These are phyloP conservation scores for Yponomeuta malinellus DNA, from an alignment of 2,888 invertebrate genomes.

Conservation along the genomic window DNA sequence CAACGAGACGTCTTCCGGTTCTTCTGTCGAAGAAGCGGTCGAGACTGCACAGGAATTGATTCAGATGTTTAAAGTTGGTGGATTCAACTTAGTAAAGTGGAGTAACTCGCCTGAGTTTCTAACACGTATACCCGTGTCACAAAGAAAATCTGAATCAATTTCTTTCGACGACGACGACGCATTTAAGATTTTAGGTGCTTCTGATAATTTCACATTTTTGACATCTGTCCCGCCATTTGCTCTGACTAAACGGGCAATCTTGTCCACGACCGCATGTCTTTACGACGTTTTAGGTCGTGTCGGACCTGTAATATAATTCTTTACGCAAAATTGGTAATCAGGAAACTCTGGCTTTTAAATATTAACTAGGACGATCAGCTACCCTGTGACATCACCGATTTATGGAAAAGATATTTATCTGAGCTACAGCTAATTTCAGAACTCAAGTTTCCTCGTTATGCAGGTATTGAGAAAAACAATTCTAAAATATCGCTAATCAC, in stretches of 20 bases:
- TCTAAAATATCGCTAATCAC: background rate
- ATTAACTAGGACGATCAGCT: background rate
- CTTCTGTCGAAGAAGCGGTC: background rate
- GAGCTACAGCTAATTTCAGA: no score
- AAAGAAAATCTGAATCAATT: background rate
- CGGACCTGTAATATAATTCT: conserved; percentile 20
- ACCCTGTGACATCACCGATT: background rate
- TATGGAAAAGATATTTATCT: no score
- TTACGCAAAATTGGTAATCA: conserved; percentile 19
- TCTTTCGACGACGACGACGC: conserved; percentile 15
- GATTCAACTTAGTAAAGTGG: background rate
- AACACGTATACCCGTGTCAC: background rate
- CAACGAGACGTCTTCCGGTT: background rate
- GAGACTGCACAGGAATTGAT: conserved; percentile 1
- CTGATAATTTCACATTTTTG: no score
- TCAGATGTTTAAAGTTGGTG: background rate
- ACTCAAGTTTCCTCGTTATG: background rate
- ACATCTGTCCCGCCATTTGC: background rate
- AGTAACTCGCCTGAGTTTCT: background rate
- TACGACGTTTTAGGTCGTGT: conserved; percentile 20
- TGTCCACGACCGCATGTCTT: conserved; percentile 19
- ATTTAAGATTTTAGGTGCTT: conserved; percentile 16
- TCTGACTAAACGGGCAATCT: conserved; percentile 19
- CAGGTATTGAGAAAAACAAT: background rate
- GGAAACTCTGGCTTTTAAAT: conserved; percentile 17